Evolutionary conservation across 1,140 invertebrate species (phyloP).

Genomic region (Atta colombica): DNA sequence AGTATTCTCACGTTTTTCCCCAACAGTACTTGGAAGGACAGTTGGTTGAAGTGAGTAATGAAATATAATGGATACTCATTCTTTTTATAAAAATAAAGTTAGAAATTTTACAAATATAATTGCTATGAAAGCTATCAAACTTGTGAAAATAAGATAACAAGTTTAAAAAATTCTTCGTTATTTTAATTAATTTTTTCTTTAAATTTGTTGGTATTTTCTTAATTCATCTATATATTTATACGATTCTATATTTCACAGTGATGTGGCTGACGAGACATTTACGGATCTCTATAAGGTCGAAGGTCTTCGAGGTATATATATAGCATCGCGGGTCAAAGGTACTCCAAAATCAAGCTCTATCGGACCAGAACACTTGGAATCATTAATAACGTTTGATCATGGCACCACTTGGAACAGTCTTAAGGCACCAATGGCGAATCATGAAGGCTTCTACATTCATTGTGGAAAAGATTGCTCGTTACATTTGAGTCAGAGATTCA

Average conservation of each 20-base stretch:
- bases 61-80: not conserved
- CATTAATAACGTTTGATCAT: conserved; percentile 95
- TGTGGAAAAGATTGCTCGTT: conserved; percentile 92
- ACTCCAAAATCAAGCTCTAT: conserved; percentile 87
- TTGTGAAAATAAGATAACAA: not conserved
- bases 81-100: not conserved
- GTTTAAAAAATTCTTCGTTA: not conserved
- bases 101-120: not conserved
- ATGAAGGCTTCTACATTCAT: conserved; percentile 89
- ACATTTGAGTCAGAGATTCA: conserved; percentile 95
- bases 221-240: not conserved
- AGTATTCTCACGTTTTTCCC: conserved; percentile 95
- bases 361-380: conserved; percentile 91
- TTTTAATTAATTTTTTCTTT: conserved; percentile 2
- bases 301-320: conserved; percentile 95
- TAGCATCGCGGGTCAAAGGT: conserved; percentile 92
- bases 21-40: conserved; percentile 92
- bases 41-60: conserved; percentile 93
- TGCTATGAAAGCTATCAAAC: not conserved
- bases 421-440: conserved; percentile 89
- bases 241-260: conserved; percentile 87
- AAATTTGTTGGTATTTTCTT: conserved; percentile 18
- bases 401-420: conserved; percentile 93
- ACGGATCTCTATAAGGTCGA: conserved; percentile 96
- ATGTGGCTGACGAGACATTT: conserved; percentile 93